Evolutionary conservation across 2,797 vertebrate species (phyloP), one percentile per base, ranked within the genome.

Genomic region (Clangula hyemalis): DNA sequence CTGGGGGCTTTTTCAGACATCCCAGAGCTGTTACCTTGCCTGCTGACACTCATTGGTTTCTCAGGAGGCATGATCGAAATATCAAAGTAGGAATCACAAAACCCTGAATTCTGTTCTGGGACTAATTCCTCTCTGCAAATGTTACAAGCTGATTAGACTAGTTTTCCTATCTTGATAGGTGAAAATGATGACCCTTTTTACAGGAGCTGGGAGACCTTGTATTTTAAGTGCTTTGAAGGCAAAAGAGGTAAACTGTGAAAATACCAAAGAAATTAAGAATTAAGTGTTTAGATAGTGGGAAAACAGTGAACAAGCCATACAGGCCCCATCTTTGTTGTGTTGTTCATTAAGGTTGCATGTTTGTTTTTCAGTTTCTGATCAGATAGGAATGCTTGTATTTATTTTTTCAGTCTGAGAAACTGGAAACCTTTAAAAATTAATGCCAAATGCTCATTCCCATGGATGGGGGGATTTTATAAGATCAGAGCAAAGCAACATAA

Each of bases 1-100:
- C 86, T 95, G 86, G 92, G 72, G 88, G 89, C 84, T 95, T 87
- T 72, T 81, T 91, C 62, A 86, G 38, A 93, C 91, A 56, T 88
- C 93, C 68, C 57, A 32, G 38, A 2, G 1, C 57, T 61, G 81
- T 57, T 92, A 45, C 57, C 56, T 93, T 13, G 14, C 84, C 60
- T 85, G 69, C 78, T 85, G 61, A 70, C 68, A 87, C 1, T 12
- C n/a, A 16, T 58, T 25, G 34, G 56, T 94, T 89, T 81, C 92
- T 95, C 69, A 0, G 74, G 88, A 77, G 94, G 51, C 78, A 71
- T 0, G 3, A 93, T 15, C 78, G 93, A 94, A 94, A 95, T 91
- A 94, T 85, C 93, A 87, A 71, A 87, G 53, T 84, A 53, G 69
- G 90, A 95, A 90, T 93, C 75, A 56, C 84, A 90, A 85, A 71